Evolutionary conservation across 2,113 vertebrate genomes (phyloP).

Genomic region (Lampris incognitus): DNA sequence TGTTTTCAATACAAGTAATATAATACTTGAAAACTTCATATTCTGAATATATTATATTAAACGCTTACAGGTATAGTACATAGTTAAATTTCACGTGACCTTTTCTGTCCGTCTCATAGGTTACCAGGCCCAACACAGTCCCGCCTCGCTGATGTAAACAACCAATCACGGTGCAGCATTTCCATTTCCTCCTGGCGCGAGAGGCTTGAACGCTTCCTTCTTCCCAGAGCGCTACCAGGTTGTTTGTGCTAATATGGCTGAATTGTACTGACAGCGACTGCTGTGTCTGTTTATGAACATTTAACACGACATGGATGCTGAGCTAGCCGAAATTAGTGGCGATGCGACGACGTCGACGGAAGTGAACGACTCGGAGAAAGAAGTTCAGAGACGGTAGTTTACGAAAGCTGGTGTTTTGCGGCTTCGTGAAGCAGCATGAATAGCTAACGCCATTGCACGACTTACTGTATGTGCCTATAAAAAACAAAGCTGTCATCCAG

Average conservation of each 20-base stretch:
- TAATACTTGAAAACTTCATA: no score
- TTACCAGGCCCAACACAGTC: not conserved
- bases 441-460: not conserved
- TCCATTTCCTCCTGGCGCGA: slow-evolving; percentile 44
- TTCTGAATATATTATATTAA: no score
- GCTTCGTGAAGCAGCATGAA: not conserved
- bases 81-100: no score
- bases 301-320: slow-evolving; percentile 44
- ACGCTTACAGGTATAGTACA: no score
- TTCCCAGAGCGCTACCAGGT: fast-evolving
- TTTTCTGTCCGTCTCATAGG: no score
- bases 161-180: slow-evolving; percentile 50
- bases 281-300: not conserved
- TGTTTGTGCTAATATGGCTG: fast-evolving
- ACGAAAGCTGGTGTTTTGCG: not conserved
- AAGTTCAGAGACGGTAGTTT: slow-evolving; percentile 51
- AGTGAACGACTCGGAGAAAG: slow-evolving; percentile 27
- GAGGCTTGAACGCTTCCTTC: slow-evolving; percentile 30
- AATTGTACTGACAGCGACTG: not conserved
- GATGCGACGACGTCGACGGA: slow-evolving; percentile 24
- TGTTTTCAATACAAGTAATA: no score
- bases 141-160: slow-evolving; percentile 34
- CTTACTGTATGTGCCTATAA: not conserved
- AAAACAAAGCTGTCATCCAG: no score
- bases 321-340: not conserved